Evolutionary conservation across 2,888 invertebrate species (phyloP).

Genomic region (Therioaphis trifolii): DNA sequence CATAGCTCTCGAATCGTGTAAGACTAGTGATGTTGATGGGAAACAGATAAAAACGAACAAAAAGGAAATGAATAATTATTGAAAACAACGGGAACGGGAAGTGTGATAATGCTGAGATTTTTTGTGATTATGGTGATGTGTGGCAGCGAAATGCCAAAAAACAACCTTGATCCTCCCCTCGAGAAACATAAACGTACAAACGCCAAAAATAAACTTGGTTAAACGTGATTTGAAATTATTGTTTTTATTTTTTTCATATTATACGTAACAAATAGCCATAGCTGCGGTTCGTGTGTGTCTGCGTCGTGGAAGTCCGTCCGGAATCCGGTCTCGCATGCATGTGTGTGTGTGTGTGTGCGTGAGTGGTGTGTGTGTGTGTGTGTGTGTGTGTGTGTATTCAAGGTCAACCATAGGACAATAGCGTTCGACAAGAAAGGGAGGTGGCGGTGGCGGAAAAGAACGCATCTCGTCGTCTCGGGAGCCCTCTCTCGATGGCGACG

Average conservation of each 20-base stretch:
- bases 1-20: no score
- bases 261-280: neutral
- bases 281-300: neutral
- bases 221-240: neutral
- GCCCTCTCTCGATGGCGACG: conserved; percentile 20
- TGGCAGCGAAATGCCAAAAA: conserved; percentile 20
- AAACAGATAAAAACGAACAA: neutral
- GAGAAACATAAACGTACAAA: neutral
- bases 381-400: conserved; percentile 36
- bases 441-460: conserved; percentile 53
- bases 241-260: neutral
- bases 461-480: conserved; percentile 58
- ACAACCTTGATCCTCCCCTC: conserved; percentile 50
- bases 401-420: conserved; percentile 63
- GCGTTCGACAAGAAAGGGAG: conserved; percentile 51
- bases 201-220: neutral
- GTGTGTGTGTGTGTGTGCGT: neutral
- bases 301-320: conserved; percentile 57
- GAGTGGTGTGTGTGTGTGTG: conserved; percentile 9
- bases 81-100: conserved; percentile 24
- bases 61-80: neutral
- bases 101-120: neutral
- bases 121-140: neutral
- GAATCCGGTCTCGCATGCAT: conserved; percentile 63
- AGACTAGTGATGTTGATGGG: neutral